Evolutionary conservation across 2,797 vertebrate genomes (phyloP).

Genomic region (Lacerta agilis): DNA sequence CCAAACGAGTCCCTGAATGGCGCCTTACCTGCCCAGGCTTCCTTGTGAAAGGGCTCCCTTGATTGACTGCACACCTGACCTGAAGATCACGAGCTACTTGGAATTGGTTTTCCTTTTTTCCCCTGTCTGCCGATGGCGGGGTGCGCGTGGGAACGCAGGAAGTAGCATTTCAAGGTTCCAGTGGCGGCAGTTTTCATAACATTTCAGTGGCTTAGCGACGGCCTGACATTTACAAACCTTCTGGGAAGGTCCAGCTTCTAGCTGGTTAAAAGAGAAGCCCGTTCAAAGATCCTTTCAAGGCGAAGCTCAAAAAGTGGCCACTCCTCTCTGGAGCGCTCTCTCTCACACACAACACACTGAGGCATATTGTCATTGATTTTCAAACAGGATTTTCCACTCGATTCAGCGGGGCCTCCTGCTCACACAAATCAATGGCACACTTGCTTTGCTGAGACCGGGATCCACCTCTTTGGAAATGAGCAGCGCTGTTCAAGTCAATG

Average conservation of each 20-base stretch:
- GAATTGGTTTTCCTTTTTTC: not conserved
- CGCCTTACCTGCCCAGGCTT: not conserved
- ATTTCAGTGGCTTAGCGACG: not conserved
- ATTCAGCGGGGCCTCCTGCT: not conserved
- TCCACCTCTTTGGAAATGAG: no score
- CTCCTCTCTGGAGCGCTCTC: not conserved
- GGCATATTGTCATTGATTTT: not conserved
- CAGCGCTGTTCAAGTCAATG: not conserved
- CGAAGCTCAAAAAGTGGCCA: not conserved
- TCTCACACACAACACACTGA: no score
- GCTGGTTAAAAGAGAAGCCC: not conserved
- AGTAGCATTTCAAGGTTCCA: not conserved
- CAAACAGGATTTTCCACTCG: not conserved
- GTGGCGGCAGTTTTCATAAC: accelerated
- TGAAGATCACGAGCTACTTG: not conserved
- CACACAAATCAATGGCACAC: not conserved
- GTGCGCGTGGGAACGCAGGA: not conserved
- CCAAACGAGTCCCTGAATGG: not conserved
- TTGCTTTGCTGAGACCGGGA: not conserved
- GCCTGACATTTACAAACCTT: not conserved
- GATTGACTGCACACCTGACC: not conserved
- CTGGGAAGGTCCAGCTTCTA: not conserved
- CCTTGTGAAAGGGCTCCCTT: not conserved
- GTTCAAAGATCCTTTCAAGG: not conserved
- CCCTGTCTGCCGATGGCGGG: not conserved